Base-by-base conservation (phyloP, 2,113 vertebrate genomes). In the Strix uralensis region DNA sequence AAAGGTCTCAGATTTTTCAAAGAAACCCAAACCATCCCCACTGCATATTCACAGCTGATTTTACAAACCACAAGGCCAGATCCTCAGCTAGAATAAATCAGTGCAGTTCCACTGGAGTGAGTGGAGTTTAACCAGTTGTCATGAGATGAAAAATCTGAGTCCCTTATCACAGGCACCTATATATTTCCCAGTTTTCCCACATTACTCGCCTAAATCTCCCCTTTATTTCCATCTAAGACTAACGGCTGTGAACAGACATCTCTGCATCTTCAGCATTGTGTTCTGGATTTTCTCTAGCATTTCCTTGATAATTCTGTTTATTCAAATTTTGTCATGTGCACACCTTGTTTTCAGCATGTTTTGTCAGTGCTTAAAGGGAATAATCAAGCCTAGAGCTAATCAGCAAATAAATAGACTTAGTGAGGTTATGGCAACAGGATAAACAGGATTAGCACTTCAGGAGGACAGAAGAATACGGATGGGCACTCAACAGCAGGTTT, bases 351-450 rank as follows among this genome's bases (percentile, higher is more conserved):
- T 67, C 74, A 65, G 51, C 13, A 26, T 34, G 61, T 86, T 91
- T 88, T 82, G 46, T 59, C 57, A 75, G 59, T 71, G 38, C 82
- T 90, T 90, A 70, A 52, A 85, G 29, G 70, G 61, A 93, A 94
- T 81, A 93, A 95, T 77, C 86, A 92, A 86, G 63, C 52, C 62
- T 66, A 73, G 52, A 77, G 67, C 59, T 96, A 88, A 91, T 73
- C 44, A 79, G 72, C 58, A 95, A 92, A 92, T 66, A 94, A 89
- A 90, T 10, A 85, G 87, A 90, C 46, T 79, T 81, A 94, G 44
- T 54, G 81, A 82, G 54, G 70, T 47, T 86, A 92, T 58, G 52
- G 59, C 3, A 1, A 90, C 58, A 74, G 47, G 20, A 36, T 83
- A 88, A 95, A 54, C 21, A 74, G 51, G 78, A 91, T 88, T 91